Evolutionary conservation across 1,140 invertebrate genomes (phyloP).

Genomic region (Drosophila erecta): DNA sequence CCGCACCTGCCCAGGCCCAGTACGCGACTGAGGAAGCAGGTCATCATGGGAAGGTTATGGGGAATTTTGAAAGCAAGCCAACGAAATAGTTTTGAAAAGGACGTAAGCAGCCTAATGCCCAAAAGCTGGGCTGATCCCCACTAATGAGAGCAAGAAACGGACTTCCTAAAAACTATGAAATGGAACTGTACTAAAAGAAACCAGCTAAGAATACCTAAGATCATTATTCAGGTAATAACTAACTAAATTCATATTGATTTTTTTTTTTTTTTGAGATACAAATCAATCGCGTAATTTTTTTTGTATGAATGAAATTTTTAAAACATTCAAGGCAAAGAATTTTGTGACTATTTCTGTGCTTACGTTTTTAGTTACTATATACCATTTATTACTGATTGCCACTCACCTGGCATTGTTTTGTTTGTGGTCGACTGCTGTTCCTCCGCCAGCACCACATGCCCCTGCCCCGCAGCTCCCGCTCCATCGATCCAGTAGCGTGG

Average conservation of each 20-base stretch:
- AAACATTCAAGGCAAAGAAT: too few relatives aligned
- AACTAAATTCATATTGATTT: too few relatives aligned
- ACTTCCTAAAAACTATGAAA: too few relatives aligned
- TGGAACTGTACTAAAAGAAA: too few relatives aligned
- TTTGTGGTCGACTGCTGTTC: slow-evolving; percentile 5
- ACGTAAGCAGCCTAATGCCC: background rate
- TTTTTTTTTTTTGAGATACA: too few relatives aligned
- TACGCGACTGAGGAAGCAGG: slow-evolving; percentile 21
- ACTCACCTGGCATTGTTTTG: slow-evolving; percentile 19
- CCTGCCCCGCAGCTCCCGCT: slow-evolving; percentile 3
- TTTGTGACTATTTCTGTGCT: too few relatives aligned
- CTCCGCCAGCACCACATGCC: background rate
- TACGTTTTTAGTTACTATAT: background rate
- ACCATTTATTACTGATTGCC: background rate
- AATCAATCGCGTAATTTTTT: too few relatives aligned
- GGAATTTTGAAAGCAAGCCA: slow-evolving; percentile 35
- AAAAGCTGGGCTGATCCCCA: slow-evolving; percentile 1
- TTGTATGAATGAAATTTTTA: too few relatives aligned
- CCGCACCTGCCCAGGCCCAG: slow-evolving; percentile 16
- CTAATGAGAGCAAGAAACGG: too few relatives aligned
- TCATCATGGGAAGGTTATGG: slow-evolving; percentile 7
- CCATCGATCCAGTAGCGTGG: slow-evolving; percentile 58
- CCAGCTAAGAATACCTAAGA: too few relatives aligned
- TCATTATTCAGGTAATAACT: too few relatives aligned
- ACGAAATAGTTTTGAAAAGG: slow-evolving; percentile 6